Evolutionary conservation across 2,888 invertebrate genomes (phyloP).

Genomic region (Nymphalis c-album): DNA sequence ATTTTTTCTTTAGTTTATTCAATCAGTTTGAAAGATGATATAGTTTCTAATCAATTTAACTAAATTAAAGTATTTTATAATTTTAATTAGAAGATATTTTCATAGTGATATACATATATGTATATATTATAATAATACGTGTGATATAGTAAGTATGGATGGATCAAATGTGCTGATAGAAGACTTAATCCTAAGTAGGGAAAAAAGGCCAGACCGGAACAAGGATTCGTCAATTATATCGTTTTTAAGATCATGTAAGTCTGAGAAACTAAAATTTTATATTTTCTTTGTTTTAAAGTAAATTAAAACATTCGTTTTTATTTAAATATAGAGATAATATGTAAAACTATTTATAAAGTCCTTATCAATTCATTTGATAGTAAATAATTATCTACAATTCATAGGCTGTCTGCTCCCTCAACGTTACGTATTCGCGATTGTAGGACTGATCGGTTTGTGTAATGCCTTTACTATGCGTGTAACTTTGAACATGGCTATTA

Average conservation of each 20-base stretch:
- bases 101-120: too few relatives aligned
- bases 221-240: slow-evolving; percentile 5
- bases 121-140: too few relatives aligned
- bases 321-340: too few relatives aligned
- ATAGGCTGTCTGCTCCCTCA: slow-evolving; percentile 76
- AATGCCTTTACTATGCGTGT: slow-evolving; percentile 89
- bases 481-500: slow-evolving; percentile 86
- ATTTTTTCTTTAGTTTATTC: slow-evolving; percentile 6
- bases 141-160: too few relatives aligned
- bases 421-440: slow-evolving; percentile 85
- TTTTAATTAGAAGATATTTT: too few relatives aligned
- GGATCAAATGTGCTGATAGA: neutral
- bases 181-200: neutral
- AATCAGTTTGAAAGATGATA: neutral
- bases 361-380: too few relatives aligned
- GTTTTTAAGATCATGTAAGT: slow-evolving; percentile 24
- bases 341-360: too few relatives aligned
- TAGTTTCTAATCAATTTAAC: neutral
- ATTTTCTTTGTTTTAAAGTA: neutral
- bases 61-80: too few relatives aligned
- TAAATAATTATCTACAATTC: neutral
- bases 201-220: neutral
- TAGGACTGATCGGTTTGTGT: slow-evolving; percentile 86
- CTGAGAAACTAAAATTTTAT: neutral
- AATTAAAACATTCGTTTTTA: too few relatives aligned